Base-by-base conservation (phyloP, 1,140 invertebrate species). In the Pogonomyrmex barbatus region DNA sequence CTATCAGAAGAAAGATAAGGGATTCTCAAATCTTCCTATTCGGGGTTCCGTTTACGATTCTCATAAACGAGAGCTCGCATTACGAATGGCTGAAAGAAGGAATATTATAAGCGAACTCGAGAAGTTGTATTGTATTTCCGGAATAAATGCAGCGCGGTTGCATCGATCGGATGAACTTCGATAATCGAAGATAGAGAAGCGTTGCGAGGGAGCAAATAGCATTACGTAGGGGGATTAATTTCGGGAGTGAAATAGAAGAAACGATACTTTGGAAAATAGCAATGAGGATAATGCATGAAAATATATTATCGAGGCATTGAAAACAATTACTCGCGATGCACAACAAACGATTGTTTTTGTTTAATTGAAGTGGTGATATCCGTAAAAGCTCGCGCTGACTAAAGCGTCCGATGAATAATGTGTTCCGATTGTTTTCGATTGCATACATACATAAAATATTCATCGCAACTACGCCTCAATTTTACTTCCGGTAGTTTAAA, bases 281-380 rank as follows among this genome's bases (percentile, higher is more conserved):
- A 6, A 17, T 42, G 54, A 83, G 50, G 45, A 30, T 14, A 45
- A 42, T 24, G 56, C 36, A 9, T 47, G 47, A 12, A 62, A 52
- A 33, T 52, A 82, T 52, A 67, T 30, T 73, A 88, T 71, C 71
- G 47, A 30, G 67, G 24, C 50, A 30, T 85, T 81, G 60, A 68
- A 89, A 89, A 86, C 88, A 82, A 89, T 89, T 88, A 89, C 47
- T 76, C 54, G 50, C 6, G 10, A 73, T 33, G 70, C 42, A 89
- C 76, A 70, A 77, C 65, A 87, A 88, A 86, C 76, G 67, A 89
- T 89, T 77, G 83, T 68, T 36, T 56, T 65, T 47, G 75, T 67
- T 24, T 86, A 89, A 77, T 89, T 84, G 84, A 89, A 89, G 67
- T 86, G 63, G 14, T 47, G 87, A 76, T 89, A 86, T 67, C 58